Percentiles rank a stretch among this genome's conserved stretches.
These are phyloP conservation scores for Lasioglossum lativentre DNA, from an alignment of 2,888 invertebrate genomes.

Conservation along the genomic window DNA sequence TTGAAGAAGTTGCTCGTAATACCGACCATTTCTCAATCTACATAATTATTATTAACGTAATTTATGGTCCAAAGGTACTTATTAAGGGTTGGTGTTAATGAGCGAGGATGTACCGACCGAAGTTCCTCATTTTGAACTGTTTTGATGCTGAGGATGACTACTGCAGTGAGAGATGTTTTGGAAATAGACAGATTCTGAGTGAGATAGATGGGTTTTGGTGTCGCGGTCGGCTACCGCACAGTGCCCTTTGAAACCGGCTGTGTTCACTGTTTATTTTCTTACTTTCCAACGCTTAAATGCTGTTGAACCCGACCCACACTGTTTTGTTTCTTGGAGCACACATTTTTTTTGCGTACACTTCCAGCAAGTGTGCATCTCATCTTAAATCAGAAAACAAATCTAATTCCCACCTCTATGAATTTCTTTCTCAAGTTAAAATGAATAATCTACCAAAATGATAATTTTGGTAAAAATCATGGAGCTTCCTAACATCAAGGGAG, in stretches of 20 bases:
- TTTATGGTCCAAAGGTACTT: constrained; percentile 5
- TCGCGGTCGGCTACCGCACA: not conserved
- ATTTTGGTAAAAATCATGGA: not conserved
- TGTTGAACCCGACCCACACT: constrained; percentile 29
- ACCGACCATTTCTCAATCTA: not conserved
- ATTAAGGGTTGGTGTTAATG: not conserved
- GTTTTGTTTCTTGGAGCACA: constrained; percentile 24
- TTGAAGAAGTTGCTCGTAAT: too few species aligned
- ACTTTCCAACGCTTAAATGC: constrained; percentile 65
- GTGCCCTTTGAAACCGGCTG: constrained; percentile 31
- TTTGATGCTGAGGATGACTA: not conserved
- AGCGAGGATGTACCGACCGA: not conserved
- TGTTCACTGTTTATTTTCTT: constrained; percentile 78
- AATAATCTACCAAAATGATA: not conserved
- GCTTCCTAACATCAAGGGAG: not conserved
- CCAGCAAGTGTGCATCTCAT: not conserved
- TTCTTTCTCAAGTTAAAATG: not conserved
- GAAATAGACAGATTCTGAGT: constrained; percentile 16
- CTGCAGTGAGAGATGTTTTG: not conserved
- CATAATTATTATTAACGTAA: not conserved
- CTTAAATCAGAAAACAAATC: not conserved
- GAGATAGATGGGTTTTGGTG: constrained; percentile 8
- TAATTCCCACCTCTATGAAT: not conserved
- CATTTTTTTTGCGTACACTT: constrained; percentile 29
- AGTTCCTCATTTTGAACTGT: not conserved